These are phyloP conservation scores for Eupithecia dodoneata DNA, from an alignment of 2,888 invertebrate species.

Conservation along the genomic window DNA sequence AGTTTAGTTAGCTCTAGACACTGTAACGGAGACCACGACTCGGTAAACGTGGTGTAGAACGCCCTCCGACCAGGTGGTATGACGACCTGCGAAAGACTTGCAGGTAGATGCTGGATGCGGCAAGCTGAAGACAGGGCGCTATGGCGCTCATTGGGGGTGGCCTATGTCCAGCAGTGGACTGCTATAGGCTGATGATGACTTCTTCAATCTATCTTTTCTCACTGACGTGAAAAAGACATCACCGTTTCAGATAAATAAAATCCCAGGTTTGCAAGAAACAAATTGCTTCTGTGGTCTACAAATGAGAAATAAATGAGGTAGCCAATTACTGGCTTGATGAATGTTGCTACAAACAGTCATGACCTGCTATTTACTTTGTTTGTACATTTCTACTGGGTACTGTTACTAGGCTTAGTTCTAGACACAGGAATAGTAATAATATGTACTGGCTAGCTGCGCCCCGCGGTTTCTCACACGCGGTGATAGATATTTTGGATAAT, in stretches of 20 bases:
- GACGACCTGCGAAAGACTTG: too few relatives aligned
- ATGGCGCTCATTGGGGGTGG: too few relatives aligned
- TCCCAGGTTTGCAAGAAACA: background rate
- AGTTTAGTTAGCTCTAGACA: background rate
- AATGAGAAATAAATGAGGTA: slow-evolving; percentile 27
- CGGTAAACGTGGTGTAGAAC: too few relatives aligned
- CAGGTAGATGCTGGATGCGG: too few relatives aligned
- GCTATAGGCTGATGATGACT: background rate
- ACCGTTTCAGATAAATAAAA: background rate
- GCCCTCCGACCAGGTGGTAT: too few relatives aligned
- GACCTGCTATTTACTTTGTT: slow-evolving; percentile 10
- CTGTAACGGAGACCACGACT: background rate
- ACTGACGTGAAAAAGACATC: background rate
- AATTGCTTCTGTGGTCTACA: slow-evolving; percentile 23
- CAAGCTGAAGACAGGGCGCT: too few relatives aligned
- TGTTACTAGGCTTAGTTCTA: background rate
- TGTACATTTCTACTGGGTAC: slow-evolving; percentile 9
- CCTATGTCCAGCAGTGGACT: too few relatives aligned
- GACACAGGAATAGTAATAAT: background rate
- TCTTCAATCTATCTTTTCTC: background rate
- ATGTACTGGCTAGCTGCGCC: too few relatives aligned
- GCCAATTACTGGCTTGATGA: slow-evolving; percentile 18
- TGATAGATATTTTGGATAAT: too few relatives aligned
- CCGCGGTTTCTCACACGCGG: too few relatives aligned
- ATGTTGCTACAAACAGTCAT: slow-evolving; percentile 20